Percentiles rank a stretch among this genome's conserved stretches.
phyloP scores from a whole-genome alignment of 2,888 invertebrate genomes.

The Chrysolina americana region DNA sequence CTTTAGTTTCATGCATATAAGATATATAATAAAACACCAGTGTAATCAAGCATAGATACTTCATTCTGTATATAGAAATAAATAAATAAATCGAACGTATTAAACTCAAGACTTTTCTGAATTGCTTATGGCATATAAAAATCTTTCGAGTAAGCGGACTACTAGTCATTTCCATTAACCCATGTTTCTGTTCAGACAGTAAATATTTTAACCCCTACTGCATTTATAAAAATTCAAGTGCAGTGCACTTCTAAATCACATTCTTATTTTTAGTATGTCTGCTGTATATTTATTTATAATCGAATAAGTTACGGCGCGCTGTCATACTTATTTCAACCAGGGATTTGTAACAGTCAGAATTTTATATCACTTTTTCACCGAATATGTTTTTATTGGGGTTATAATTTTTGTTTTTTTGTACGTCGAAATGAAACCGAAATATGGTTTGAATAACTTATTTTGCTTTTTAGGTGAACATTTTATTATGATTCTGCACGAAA shows the following conservation, averaged over 20 bases:
- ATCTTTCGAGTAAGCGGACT: not conserved
- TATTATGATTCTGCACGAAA: too few relatives aligned
- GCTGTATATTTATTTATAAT: constrained; percentile 63
- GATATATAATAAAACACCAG: too few relatives aligned
- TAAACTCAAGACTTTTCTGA: too few relatives aligned
- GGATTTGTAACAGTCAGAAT: constrained; percentile 14
- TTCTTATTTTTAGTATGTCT: constrained; percentile 66
- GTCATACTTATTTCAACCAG: constrained; percentile 24
- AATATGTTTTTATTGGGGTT: constrained; percentile 25
- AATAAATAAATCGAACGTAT: too few relatives aligned
- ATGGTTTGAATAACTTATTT: too few relatives aligned
- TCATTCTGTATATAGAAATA: too few relatives aligned
- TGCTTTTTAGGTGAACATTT: too few relatives aligned
- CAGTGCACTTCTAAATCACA: constrained; percentile 65
- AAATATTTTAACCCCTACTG: constrained; percentile 37
- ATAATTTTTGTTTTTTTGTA: constrained; percentile 16
- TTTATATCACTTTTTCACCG: constrained; percentile 29
- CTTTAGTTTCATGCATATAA: too few relatives aligned
- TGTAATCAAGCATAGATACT: not conserved
- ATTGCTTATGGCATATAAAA: too few relatives aligned
- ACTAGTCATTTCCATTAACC: constrained; percentile 25
- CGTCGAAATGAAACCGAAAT: not conserved
- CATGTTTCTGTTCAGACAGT: constrained; percentile 26
- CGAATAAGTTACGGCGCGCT: constrained; percentile 32
- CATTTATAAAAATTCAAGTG: constrained; percentile 40